phyloP scores from a whole-genome alignment of 2,888 invertebrate species.

The Hecatera dysodea region DNA sequence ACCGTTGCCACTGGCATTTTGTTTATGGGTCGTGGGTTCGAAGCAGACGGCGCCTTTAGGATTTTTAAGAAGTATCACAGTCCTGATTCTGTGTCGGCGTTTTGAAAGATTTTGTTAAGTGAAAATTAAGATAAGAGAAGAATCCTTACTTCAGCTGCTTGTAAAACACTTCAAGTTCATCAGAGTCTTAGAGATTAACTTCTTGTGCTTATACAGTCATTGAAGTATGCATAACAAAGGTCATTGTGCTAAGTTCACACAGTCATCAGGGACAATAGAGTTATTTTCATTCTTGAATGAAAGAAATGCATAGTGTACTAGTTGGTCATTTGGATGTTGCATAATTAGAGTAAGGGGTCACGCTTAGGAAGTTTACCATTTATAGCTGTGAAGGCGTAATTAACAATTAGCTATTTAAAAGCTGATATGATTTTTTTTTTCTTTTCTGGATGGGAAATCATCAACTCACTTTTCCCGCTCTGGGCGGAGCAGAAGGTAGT shows the following conservation, averaged over 20 bases:
- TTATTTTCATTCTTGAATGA: constrained; percentile 39
- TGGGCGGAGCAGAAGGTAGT: too few species aligned
- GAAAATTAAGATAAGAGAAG: constrained; percentile 19
- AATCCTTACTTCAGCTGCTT: background rate
- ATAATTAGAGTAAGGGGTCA: background rate
- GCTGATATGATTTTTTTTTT: too few species aligned
- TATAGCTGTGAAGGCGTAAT: background rate
- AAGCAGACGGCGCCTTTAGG: constrained; percentile 64
- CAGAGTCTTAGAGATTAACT: constrained; percentile 2
- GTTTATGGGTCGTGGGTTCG: constrained; percentile 80
- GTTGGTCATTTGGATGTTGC: constrained; percentile 23
- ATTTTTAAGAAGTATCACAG: constrained; percentile 43
- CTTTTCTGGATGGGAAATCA: too few species aligned
- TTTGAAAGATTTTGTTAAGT: constrained; percentile 19
- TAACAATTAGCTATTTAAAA: background rate
- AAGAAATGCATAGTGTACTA: constrained; percentile 37
- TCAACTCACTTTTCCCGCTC: too few species aligned
- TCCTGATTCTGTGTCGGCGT: constrained; percentile 22
- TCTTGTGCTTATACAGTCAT: constrained; percentile 7
- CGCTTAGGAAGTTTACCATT: background rate
- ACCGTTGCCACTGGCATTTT: constrained; percentile 80
- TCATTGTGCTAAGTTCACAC: constrained; percentile 43
- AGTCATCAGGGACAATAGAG: constrained; percentile 41
- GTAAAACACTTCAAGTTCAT: constrained; percentile 22
- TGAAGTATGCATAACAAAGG: constrained; percentile 36